phyloP scores from a whole-genome alignment of 2,797 vertebrate species.

The Neopelma chrysocephalum region DNA sequence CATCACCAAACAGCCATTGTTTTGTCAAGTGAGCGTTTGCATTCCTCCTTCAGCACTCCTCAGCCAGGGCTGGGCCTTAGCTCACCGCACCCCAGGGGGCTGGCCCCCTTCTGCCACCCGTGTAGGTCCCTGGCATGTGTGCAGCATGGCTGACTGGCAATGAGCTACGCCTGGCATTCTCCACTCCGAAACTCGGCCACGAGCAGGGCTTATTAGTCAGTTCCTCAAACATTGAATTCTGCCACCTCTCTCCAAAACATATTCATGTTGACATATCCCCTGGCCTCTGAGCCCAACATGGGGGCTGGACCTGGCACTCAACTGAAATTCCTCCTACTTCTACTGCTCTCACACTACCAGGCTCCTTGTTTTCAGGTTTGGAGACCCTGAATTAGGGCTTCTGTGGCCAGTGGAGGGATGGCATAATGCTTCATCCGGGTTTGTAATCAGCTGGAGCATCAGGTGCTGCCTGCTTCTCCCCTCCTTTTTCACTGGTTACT shows the following conservation, averaged over 20 bases:
- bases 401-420: background rate
- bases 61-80: background rate
- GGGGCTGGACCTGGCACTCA: background rate
- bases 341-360: background rate
- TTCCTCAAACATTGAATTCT: background rate
- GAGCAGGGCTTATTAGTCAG: background rate
- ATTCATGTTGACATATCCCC: background rate
- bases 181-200: rapidly evolving
- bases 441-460: background rate
- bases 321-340: background rate
- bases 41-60: background rate
- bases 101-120: background rate
- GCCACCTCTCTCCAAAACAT: background rate
- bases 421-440: background rate
- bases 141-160: background rate
- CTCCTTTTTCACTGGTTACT: background rate
- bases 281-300: background rate
- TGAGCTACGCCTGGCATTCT: background rate
- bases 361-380: background rate
- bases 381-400: background rate
- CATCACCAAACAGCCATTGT: background rate
- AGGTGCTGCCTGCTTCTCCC: background rate
- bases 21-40: background rate
- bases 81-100: rapidly evolving
- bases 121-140: background rate